Evolutionary conservation across 1,140 invertebrate species (phyloP), one percentile per base, ranked within the genome.

Genomic region (Diploscapter pachys): DNA sequence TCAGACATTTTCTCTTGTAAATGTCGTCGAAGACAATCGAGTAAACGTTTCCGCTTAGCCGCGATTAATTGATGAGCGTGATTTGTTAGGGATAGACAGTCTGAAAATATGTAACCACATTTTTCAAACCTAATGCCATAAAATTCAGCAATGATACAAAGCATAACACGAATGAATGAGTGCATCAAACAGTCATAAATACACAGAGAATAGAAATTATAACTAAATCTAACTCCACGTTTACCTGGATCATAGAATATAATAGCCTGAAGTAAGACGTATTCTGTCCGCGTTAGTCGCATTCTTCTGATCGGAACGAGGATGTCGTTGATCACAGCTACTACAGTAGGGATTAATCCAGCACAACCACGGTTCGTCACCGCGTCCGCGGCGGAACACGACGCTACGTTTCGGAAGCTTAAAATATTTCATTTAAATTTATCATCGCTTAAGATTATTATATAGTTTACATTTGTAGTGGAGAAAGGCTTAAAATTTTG

Each of bases 241-340:
- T n/a, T 4, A 82, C 82, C 82, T 71, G 80, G 79, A 78, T 84
- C 83, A 65, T 85, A 86, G 56, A 83, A 80, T 9, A 84, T 78
- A 4, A 84, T 81, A 5, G 82, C 82, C 59, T 81, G 78, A 48
- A 84, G 68, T 9, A 86, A 72, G 4, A 85, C 77, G 75, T 84
- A 84, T 75, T 84, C 83, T 11, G 86, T 72, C 64, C 77, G 75
- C 48, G 78, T 85, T 79, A 84, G 73, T 72, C 77, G 61, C 77
- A 78, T 83, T 56, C 77, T 65, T 48, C 81, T 56, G 54, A 83
- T 79, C n/a, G 81, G 81, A 1, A 85, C 82, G n/a, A 84, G 64
- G 64, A 84, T 85, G 64, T 84, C 78, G 66, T 84, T 84, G 11
- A 84, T 84, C 5, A 84, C 83, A 5, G 85, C 83, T 9, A 84